Base-by-base conservation (phyloP, 2,888 invertebrate species). In the Tenthredo mesomela region DNA sequence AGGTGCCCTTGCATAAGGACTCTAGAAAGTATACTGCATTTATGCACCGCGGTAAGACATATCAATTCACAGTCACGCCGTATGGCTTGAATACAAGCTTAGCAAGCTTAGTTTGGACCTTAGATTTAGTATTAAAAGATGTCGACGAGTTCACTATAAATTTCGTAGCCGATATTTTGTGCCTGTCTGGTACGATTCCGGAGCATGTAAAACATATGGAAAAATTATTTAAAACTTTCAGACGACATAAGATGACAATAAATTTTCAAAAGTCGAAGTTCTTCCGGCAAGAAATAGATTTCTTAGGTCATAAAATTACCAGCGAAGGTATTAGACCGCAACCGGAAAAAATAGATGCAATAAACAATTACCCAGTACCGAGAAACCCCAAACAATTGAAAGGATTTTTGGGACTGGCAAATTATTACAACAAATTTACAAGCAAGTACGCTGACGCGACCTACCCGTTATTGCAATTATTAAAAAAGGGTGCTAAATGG, bases 81-180 rank as follows among this genome's bases (percentile, higher is more conserved):
- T 50, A 18, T 6, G n/a, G 50, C 1, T 6, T 50, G 1, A 50
- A 4, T n/a, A 50, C 50, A 10, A 50, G 50, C 1, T 6, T 50
- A 1, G 50, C 50, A 0, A 50, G 50, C 1, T 50, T 50, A 6
- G n/a, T 50, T 1, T n/a, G 50, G n/a, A n/a, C 50, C 1, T 4
- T 50, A 1, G 50, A 50, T n/a, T 0, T 50, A n/a, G 18, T 50
- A 4, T 50, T 50, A n/a, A 18, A 50, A 6, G 15, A 50, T 6
- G 18, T 1, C 0, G 18, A 50, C 0, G 0, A 0, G 6, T 50
- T 1, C 18, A 50, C 50, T 0, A 4, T 50, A 0, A 18, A 50
- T n/a, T 50, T 50, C 1, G 50, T 50, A 0, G 18, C 6, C 15
- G 50, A 50, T 1, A 50, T 50, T 1, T 5, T 50, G 6, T 50